These are phyloP conservation scores for Artibeus jamaicensis DNA, from an alignment of 2,797 vertebrate genomes.

Conservation along the genomic window DNA sequence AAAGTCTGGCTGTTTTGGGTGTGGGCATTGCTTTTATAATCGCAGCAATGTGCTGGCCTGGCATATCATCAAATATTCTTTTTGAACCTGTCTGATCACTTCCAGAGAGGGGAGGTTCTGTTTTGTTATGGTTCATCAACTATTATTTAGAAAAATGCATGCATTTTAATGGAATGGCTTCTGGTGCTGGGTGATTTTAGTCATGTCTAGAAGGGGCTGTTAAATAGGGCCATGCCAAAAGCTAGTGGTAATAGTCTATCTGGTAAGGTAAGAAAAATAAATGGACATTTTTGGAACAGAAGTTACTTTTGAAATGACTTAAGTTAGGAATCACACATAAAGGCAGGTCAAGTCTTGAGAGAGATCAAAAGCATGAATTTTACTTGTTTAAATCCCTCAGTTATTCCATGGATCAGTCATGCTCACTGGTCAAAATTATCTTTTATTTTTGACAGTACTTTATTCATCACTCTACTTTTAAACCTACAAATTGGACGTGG, in stretches of 20 bases:
- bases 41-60: slow-evolving; percentile 40
- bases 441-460: neutral
- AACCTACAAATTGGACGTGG: neutral
- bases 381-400: neutral
- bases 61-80: slow-evolving; percentile 50
- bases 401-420: neutral
- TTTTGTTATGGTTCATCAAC: slow-evolving; percentile 55
- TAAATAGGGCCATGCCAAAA: neutral
- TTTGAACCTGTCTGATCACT: slow-evolving; percentile 69
- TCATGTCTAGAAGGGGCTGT: neutral
- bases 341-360: neutral
- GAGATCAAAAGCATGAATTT: neutral
- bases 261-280: neutral
- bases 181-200: neutral
- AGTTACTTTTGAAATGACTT: neutral
- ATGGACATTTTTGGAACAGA: neutral
- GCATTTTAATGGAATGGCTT: slow-evolving; percentile 19
- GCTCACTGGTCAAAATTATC: neutral
- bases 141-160: slow-evolving; percentile 30
- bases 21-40: slow-evolving; percentile 46
- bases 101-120: slow-evolving; percentile 63
- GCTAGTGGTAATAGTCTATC: neutral
- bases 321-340: neutral
- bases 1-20: neutral
- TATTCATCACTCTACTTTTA: neutral